Percentiles rank a stretch among this genome's conserved stretches.
Evolutionary conservation across 2,888 invertebrate genomes (phyloP).

Genomic region (Drosophila prolongata): DNA sequence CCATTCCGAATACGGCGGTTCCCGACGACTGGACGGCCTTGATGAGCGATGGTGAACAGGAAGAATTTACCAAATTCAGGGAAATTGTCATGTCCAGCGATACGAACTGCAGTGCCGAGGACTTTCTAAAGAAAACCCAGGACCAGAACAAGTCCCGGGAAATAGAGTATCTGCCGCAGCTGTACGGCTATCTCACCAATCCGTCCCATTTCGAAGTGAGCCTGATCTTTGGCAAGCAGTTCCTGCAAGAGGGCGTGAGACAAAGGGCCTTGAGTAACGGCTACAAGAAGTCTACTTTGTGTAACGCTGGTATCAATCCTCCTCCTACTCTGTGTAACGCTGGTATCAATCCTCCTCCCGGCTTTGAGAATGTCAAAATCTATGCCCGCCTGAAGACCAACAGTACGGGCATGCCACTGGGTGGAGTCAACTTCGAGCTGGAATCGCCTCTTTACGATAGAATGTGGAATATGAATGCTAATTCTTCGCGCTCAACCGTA

Average conservation of each 20-base stretch:
- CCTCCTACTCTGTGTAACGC: constrained; percentile 40
- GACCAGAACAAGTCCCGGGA: background rate
- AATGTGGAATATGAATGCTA: background rate
- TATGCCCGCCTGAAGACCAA: constrained; percentile 59
- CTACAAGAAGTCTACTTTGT: background rate
- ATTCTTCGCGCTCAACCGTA: background rate
- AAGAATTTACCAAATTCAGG: background rate
- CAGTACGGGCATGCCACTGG: constrained; percentile 51
- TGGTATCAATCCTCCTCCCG: constrained; percentile 40
- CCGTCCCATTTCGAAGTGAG: constrained; percentile 2
- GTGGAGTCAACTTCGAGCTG: constrained; percentile 56
- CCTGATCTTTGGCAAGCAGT: constrained; percentile 50
- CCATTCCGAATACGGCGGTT: constrained; percentile 11
- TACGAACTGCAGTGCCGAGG: background rate
- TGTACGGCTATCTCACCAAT: background rate
- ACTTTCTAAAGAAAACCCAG: background rate
- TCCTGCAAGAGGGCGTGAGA: constrained; percentile 45
- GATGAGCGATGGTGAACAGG: constrained; percentile 43
- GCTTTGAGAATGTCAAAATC: constrained; percentile 33
- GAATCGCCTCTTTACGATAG: background rate
- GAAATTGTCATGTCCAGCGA: background rate
- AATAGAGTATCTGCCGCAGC: constrained; percentile 2
- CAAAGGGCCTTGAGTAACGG: constrained; percentile 27
- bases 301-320: background rate
- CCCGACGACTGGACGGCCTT: constrained; percentile 56